Conservation (phyloP, 2,888 invertebrate species). For the Epinotia bilunana region DNA sequence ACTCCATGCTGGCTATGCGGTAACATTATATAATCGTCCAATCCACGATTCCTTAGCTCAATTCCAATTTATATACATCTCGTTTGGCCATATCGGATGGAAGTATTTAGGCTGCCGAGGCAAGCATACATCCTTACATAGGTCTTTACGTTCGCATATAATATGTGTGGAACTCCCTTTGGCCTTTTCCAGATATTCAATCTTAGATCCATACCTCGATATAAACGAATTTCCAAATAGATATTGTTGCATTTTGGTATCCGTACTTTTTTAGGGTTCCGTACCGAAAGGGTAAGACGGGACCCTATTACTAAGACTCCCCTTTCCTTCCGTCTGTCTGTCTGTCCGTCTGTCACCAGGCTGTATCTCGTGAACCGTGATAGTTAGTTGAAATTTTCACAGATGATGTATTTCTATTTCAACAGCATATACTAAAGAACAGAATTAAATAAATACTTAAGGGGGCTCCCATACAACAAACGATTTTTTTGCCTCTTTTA, state of each 20-base stretch:
- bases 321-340: no score
- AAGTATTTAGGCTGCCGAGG: conserved; percentile 22
- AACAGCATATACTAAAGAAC: no score
- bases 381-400: no score
- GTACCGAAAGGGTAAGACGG: no score
- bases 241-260: not conserved
- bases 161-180: conserved; percentile 1
- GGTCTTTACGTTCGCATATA: conserved; percentile 1
- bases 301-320: no score
- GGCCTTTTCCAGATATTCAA: not conserved
- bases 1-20: not conserved
- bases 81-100: conserved; percentile 27
- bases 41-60: not conserved
- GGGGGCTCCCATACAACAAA: no score
- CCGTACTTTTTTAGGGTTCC: no score
- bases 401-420: no score
- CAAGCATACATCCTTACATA: conserved; percentile 18
- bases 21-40: conserved; percentile 14
- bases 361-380: no score
- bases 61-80: conserved; percentile 6
- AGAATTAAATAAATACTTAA: no score
- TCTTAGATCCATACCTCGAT: not conserved
- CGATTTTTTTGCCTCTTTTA: no score
- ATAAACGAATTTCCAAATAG: not conserved
- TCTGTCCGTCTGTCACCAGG: no score